Percentiles rank a stretch among this genome's conserved stretches.
phyloP scores from a whole-genome alignment of 1,140 invertebrate species.

The Monochamus saltuarius region DNA sequence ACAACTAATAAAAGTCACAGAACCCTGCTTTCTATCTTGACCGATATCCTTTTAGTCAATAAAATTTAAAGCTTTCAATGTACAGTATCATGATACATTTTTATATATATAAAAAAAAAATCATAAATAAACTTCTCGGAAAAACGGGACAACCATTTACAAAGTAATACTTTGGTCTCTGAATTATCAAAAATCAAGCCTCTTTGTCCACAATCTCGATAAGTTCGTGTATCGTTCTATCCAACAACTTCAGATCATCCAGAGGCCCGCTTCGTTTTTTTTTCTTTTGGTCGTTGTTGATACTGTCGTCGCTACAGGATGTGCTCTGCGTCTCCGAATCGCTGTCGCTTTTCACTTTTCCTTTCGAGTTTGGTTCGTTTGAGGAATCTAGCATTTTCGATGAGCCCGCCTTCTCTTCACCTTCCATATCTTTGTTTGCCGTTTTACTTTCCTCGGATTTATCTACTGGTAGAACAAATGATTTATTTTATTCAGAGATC shows the following conservation, averaged over 20 bases:
- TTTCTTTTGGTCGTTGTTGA: slow-evolving; percentile 34
- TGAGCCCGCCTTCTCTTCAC: slow-evolving; percentile 7
- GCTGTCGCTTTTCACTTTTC: slow-evolving; percentile 30
- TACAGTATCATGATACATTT: slow-evolving; percentile 12
- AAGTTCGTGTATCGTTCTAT: slow-evolving; percentile 43
- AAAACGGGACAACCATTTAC: slow-evolving; percentile 13
- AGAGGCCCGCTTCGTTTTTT: slow-evolving; percentile 24
- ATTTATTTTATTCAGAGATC: not conserved
- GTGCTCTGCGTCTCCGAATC: slow-evolving; percentile 40
- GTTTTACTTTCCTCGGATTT: slow-evolving; percentile 17
- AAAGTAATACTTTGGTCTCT: slow-evolving; percentile 8
- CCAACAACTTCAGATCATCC: slow-evolving; percentile 42
- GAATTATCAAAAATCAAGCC: slow-evolving; percentile 28
- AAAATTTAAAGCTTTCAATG: slow-evolving; percentile 18
- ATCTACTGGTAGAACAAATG: slow-evolving; percentile 17
- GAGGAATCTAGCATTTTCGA: slow-evolving; percentile 1
- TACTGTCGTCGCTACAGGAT: slow-evolving; percentile 33
- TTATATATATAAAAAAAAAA: slow-evolving; percentile 1
- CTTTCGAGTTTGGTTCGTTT: not conserved
- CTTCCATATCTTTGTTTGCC: slow-evolving; percentile 19
- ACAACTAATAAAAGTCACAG: slow-evolving; percentile 10
- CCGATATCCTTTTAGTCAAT: slow-evolving; percentile 1
- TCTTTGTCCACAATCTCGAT: slow-evolving; percentile 44
- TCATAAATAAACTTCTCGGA: slow-evolving; percentile 7
- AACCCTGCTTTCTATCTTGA: slow-evolving; percentile 16